Base-by-base conservation (phyloP, 2,888 invertebrate species). In the Saturnia pavonia region DNA sequence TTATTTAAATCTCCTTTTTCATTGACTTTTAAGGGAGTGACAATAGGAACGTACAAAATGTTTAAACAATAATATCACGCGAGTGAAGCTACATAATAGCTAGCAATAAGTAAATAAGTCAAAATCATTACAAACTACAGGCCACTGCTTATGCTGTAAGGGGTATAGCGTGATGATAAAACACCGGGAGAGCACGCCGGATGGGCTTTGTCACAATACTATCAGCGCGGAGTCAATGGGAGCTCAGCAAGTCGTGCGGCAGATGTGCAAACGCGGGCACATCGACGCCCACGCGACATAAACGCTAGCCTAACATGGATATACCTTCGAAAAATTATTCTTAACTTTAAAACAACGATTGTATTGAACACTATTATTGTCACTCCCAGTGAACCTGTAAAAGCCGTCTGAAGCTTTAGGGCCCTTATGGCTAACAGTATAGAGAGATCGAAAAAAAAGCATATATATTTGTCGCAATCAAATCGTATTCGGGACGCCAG, bases 251-350 rank as follows among this genome's bases (percentile, higher is more conserved):
- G 84, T 84, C 86, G 87, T 86, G 87, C 84, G 77, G 74, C 81
- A 83, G 89, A 89, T 89, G 89, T 83, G 87, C 87, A 76, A 80
- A 79, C 84, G 83, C 78, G 78, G 80, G 79, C 83, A 82, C 60
- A 63, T 70, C 70, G 69, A 74, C 74, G 72, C 74, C 74, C 72
- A 74, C 74, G 72, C 70, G 69, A 63, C 40, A 40, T 16, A 19
- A 40, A 27, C 45, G 48, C 25, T 40, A 25, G 43, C n/a, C 12
- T 27, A 68, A 6, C 68, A 25, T 73, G 75, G 78, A 77, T 45
- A 73, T 25, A 66, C 68, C 40, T 70, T 69, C 34, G 25, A 45
- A n/a, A 51, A 48, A 72, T 74, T 74, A 73, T 40, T 71, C 1
- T 25, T 67, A 74, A 75, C 72, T 45, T 45, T 45, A 16, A 45